Evolutionary conservation across 2,113 vertebrate genomes (phyloP).

Genomic region (Gymnorhina tibicen): DNA sequence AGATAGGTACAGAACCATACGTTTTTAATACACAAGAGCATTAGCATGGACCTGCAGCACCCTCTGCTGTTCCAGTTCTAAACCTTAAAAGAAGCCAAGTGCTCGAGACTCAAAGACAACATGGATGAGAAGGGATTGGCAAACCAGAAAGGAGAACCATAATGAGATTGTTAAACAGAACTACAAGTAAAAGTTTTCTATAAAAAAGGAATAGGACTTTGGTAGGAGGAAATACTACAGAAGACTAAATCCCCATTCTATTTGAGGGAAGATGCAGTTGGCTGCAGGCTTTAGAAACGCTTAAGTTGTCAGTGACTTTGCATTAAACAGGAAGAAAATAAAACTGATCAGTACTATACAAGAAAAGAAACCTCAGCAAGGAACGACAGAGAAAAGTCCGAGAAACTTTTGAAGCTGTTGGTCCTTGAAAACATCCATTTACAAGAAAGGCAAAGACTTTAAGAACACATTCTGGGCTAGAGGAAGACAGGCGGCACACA

Average conservation of each 20-base stretch:
- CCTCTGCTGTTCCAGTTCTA: background rate
- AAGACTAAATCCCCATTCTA: background rate
- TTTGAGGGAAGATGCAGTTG: background rate
- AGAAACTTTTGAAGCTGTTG: background rate
- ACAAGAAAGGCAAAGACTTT: background rate
- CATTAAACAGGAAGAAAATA: background rate
- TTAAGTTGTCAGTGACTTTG: background rate
- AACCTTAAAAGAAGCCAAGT: background rate
- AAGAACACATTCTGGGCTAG: background rate
- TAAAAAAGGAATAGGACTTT: background rate
- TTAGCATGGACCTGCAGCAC: background rate
- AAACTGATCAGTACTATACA: background rate
- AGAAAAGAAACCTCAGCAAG: background rate
- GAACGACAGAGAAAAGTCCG: background rate
- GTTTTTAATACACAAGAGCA: background rate
- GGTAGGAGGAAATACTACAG: background rate
- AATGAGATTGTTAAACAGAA: background rate
- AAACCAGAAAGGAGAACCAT: background rate
- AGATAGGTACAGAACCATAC: background rate
- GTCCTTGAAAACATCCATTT: background rate
- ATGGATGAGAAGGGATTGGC: background rate
- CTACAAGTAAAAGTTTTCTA: background rate
- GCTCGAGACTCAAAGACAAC: background rate
- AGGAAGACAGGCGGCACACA: background rate
- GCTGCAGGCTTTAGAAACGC: background rate